A percentile compares a stretch with the other conserved stretches of the same genome.
Evolutionary conservation across 2,113 vertebrate genomes (phyloP).

Genomic region (Brachyhypopomus gauderio): DNA sequence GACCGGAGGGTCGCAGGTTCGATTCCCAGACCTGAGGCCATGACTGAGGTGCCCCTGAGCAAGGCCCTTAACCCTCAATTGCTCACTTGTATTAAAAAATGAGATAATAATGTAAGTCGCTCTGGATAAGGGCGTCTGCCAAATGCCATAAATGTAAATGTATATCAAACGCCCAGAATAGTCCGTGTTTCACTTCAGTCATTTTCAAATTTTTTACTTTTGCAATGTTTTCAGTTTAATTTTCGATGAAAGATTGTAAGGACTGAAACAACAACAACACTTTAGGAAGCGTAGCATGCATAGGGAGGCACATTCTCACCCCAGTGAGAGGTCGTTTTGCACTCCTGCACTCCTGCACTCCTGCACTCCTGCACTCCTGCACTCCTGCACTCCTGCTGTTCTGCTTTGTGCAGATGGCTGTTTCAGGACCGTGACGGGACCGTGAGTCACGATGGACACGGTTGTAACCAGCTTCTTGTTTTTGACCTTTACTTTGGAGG

Average conservation of each 20-base stretch:
- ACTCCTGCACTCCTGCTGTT: background rate
- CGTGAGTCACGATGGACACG: conserved; percentile 32
- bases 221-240: background rate
- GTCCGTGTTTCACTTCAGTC: background rate
- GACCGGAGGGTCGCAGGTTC: too few relatives aligned
- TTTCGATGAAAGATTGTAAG: background rate
- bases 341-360: background rate
- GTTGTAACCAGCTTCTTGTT: conserved; percentile 80
- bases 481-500: conserved; percentile 78
- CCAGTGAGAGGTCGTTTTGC: too few relatives aligned
- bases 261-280: too few relatives aligned
- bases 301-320: too few relatives aligned
- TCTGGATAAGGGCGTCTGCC: too few relatives aligned
- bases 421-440: background rate
- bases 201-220: background rate
- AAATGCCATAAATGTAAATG: too few relatives aligned
- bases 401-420: conserved; percentile 3
- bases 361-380: background rate
- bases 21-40: too few relatives aligned
- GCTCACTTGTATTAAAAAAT: too few relatives aligned
- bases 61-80: too few relatives aligned
- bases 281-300: too few relatives aligned
- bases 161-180: background rate
- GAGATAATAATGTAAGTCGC: too few relatives aligned
- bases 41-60: too few relatives aligned